phyloP scores from a whole-genome alignment of 2,888 invertebrate species.

The Salticus scenicus region DNA sequence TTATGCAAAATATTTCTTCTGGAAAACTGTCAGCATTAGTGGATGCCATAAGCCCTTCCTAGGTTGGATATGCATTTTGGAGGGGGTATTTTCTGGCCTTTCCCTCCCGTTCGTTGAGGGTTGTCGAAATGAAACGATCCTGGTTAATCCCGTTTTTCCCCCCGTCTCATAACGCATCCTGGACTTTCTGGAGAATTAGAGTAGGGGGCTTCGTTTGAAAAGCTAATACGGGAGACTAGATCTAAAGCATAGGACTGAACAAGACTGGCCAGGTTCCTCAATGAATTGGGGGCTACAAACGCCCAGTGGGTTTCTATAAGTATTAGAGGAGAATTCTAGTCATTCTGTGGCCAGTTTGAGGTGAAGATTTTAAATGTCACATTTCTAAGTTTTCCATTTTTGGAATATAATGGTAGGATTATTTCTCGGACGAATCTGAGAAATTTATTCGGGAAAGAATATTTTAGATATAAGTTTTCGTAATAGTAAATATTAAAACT shows the following conservation, averaged over 20 bases:
- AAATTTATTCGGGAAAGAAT: neutral
- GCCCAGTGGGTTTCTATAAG: constrained; percentile 23
- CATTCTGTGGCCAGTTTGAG: constrained; percentile 6
- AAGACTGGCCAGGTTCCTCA: constrained; percentile 9
- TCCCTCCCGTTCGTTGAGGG: neutral
- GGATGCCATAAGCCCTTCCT: constrained; percentile 50
- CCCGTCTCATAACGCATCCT: constrained; percentile 50
- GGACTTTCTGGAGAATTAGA: constrained; percentile 28
- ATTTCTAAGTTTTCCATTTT: constrained; percentile 7
- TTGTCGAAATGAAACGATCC: constrained; percentile 67
- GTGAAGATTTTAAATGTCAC: constrained; percentile 12
- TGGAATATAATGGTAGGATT: constrained; percentile 5
- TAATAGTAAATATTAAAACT: neutral
- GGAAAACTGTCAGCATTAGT: constrained; percentile 56
- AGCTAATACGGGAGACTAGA: constrained; percentile 49
- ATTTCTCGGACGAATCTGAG: neutral
- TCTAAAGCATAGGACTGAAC: constrained; percentile 31
- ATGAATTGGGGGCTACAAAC: constrained; percentile 5
- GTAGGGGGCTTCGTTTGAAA: constrained; percentile 31
- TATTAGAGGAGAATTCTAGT: neutral
- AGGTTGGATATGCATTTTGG: constrained; percentile 53
- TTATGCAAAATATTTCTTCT: constrained; percentile 70
- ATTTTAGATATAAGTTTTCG: neutral
- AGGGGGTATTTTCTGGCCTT: neutral
- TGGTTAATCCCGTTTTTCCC: constrained; percentile 61